Evolutionary conservation across 2,888 invertebrate species (phyloP).

Genomic region (Hirtodrosophila histrioides): DNA sequence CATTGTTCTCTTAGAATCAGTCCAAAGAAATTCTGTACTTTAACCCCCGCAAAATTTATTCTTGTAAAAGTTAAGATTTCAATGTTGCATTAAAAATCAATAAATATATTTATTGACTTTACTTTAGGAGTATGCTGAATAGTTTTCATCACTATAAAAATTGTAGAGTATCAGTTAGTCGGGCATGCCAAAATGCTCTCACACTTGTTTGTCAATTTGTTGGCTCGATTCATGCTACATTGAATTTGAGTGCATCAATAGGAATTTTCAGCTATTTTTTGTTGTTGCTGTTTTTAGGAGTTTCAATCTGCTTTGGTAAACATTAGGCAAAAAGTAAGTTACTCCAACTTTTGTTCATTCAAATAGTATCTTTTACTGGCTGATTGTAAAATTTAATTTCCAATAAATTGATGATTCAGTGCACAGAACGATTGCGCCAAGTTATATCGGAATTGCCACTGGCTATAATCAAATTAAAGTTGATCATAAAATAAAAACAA

Average conservation of each 20-base stretch:
- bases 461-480: slow-evolving; percentile 36
- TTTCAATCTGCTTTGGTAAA: neutral
- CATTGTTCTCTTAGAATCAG: too few relatives aligned
- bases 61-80: too few relatives aligned
- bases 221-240: slow-evolving; percentile 37
- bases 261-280: slow-evolving; percentile 5
- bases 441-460: slow-evolving; percentile 8
- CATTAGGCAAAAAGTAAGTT: neutral
- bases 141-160: neutral
- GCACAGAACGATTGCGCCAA: slow-evolving; percentile 11
- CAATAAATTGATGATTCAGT: slow-evolving; percentile 29
- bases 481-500: slow-evolving; percentile 40
- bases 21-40: too few relatives aligned
- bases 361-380: slow-evolving; percentile 7
- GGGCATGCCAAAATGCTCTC: neutral
- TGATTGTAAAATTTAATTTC: slow-evolving; percentile 34
- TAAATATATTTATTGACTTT: too few relatives aligned
- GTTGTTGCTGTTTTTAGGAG: slow-evolving; percentile 4
- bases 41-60: too few relatives aligned
- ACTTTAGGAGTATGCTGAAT: too few relatives aligned
- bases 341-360: slow-evolving; percentile 1
- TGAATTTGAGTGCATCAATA: slow-evolving; percentile 36
- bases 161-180: slow-evolving; percentile 3
- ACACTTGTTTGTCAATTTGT: slow-evolving; percentile 17
- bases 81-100: too few relatives aligned